A percentile compares a stretch with the other conserved stretches of the same genome.
These are phyloP conservation scores for Nomada fucata DNA, from an alignment of 2,888 invertebrate genomes.

Conservation along the genomic window DNA sequence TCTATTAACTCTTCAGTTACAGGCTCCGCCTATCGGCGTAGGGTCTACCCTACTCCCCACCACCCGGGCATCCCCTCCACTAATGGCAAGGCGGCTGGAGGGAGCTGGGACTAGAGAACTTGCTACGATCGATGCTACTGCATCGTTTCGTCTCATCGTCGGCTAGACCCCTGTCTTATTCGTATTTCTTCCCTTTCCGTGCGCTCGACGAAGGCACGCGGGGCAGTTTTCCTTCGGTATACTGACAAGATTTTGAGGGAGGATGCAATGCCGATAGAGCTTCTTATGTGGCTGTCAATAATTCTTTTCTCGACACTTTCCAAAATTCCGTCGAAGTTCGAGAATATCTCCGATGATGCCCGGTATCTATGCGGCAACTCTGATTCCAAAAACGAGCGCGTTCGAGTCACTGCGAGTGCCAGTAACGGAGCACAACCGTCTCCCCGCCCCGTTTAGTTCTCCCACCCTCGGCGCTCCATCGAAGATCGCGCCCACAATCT, in stretches of 20 bases:
- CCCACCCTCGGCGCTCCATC: slow-evolving; percentile 37
- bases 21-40: slow-evolving; percentile 78
- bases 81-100: slow-evolving; percentile 45
- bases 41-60: slow-evolving; percentile 67
- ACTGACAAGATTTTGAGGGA: no score
- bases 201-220: background rate
- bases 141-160: slow-evolving; percentile 47
- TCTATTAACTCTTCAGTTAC: slow-evolving; percentile 81
- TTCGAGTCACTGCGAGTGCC: slow-evolving; percentile 64
- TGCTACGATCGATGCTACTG: slow-evolving; percentile 68
- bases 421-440: slow-evolving; percentile 52
- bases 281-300: no score
- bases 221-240: no score
- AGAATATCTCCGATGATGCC: background rate
- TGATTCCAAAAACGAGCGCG: slow-evolving; percentile 32
- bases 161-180: slow-evolving; percentile 41
- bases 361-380: background rate
- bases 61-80: slow-evolving; percentile 57
- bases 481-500: slow-evolving; percentile 57
- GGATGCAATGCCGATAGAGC: no score
- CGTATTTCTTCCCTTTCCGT: background rate
- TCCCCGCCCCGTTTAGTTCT: slow-evolving; percentile 56
- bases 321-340: background rate
- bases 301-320: no score
- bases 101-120: slow-evolving; percentile 54